Percentiles rank a stretch among this genome's conserved stretches.
Evolutionary conservation across 2,113 vertebrate genomes (phyloP).

Genomic region (Nicator chloris): DNA sequence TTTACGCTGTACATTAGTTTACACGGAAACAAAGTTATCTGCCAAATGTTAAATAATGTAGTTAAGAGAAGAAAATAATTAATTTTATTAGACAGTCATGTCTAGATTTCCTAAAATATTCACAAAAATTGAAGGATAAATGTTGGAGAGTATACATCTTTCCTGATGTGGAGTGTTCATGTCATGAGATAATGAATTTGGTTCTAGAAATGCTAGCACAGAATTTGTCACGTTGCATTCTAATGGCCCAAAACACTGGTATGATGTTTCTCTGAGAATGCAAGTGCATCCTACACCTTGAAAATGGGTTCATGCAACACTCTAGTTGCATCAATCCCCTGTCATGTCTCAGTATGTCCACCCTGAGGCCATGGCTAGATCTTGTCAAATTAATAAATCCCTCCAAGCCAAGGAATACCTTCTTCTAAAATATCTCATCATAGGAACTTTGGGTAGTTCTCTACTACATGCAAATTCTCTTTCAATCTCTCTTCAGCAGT

Average conservation of each 20-base stretch:
- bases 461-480: background rate
- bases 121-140: background rate
- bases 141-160: background rate
- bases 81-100: background rate
- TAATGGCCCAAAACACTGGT: background rate
- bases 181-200: background rate
- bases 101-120: background rate
- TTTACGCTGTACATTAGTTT: background rate
- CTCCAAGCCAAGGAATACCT: background rate
- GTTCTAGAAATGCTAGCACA: background rate
- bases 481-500: background rate
- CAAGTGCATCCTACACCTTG: background rate
- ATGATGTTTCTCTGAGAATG: background rate
- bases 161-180: background rate
- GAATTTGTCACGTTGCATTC: background rate
- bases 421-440: background rate
- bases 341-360: background rate
- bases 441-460: background rate
- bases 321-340: background rate
- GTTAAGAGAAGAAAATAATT: background rate
- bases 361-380: background rate
- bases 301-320: background rate
- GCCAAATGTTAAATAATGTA: background rate
- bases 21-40: background rate
- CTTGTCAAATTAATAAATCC: rapidly evolving